phyloP scores from a whole-genome alignment of 2,888 invertebrate species.

The Spilosoma lubricipeda region DNA sequence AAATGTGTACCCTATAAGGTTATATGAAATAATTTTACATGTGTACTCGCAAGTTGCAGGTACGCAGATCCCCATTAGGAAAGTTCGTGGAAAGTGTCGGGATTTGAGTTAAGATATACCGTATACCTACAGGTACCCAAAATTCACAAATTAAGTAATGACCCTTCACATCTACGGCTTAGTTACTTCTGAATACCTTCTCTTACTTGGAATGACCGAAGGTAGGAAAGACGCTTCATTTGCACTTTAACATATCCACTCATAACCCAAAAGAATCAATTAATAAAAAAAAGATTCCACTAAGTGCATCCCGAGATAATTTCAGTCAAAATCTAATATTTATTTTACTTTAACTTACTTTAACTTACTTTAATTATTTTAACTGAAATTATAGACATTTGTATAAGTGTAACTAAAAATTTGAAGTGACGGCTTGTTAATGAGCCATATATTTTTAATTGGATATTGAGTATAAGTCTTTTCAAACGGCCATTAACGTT shows the following conservation, averaged over 20 bases:
- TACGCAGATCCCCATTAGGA: background rate
- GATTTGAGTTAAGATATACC: background rate
- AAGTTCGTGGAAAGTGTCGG: background rate
- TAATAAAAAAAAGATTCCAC: too few species aligned
- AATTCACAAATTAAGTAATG: background rate
- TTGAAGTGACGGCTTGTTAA: constrained; percentile 12
- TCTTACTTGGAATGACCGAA: background rate
- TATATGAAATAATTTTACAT: too few species aligned
- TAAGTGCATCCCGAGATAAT: too few species aligned
- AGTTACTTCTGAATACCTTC: background rate
- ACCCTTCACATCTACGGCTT: background rate
- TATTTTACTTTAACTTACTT: too few species aligned
- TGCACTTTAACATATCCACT: too few species aligned
- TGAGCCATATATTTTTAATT: constrained; percentile 19
- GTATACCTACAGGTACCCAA: background rate
- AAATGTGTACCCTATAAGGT: too few species aligned
- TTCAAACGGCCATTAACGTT: constrained; percentile 10
- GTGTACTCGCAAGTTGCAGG: background rate
- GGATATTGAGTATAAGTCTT: constrained; percentile 15
- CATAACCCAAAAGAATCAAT: too few species aligned
- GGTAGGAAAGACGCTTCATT: too few species aligned
- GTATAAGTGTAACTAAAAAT: background rate
- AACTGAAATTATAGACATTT: too few species aligned
- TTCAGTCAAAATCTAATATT: too few species aligned
- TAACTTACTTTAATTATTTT: too few species aligned